Conservation (phyloP, 2,888 invertebrate genomes). For the Exephanes ischioxanthus region DNA sequence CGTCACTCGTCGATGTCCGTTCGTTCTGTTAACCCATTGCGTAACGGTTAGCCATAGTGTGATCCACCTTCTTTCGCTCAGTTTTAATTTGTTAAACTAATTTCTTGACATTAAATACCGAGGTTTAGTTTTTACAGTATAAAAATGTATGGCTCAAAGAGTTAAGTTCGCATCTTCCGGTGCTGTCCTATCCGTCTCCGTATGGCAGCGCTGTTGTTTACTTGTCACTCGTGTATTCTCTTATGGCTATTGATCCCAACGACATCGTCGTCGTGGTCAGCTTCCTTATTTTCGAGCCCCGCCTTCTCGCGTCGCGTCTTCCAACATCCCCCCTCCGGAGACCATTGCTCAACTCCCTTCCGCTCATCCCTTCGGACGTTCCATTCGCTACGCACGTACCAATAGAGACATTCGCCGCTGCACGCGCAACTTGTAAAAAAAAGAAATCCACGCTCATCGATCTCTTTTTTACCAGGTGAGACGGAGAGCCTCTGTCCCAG, state of each 20-base stretch:
- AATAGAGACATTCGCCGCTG: conserved; percentile 1
- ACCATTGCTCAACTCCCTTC: neutral
- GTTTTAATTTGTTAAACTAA: no score
- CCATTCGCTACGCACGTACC: conserved; percentile 16
- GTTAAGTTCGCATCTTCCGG: neutral
- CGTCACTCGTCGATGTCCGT: neutral
- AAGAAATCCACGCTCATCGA: conserved; percentile 7
- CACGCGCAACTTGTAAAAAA: conserved; percentile 2
- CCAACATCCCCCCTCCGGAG: neutral
- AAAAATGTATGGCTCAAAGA: no score
- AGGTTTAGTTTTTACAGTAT: no score
- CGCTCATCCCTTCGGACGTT: conserved; percentile 26
- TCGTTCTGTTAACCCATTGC: neutral
- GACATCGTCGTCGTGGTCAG: conserved; percentile 39
- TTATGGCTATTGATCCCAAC: conserved; percentile 42
- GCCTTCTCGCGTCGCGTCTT: conserved; percentile 40
- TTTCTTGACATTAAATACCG: no score
- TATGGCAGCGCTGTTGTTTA: conserved; percentile 45
- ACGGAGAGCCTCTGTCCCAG: neutral
- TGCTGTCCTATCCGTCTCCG: neutral
- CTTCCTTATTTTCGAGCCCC: conserved; percentile 44
- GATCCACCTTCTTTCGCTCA: no score
- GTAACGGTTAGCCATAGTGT: no score
- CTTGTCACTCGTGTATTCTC: conserved; percentile 8
- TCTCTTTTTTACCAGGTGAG: neutral